Evolutionary conservation across 1,140 invertebrate species (phyloP), one percentile per base, ranked within the genome.

Genomic region (Neodiprion pinetum): DNA sequence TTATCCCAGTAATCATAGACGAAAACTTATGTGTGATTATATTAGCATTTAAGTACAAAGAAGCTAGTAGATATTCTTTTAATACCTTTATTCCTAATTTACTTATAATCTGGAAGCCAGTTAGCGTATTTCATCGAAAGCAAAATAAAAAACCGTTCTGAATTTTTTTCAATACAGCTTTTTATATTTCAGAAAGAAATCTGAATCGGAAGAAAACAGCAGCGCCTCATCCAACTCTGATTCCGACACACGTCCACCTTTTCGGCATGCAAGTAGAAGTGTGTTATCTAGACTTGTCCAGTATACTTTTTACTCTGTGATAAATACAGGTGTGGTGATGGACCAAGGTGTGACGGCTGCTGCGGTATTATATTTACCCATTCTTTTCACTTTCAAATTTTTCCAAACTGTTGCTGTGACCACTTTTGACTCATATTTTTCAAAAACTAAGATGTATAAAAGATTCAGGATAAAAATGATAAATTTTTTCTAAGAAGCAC

Each of bases 241-340:
- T 9, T 61, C 53, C n/a, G 53, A 61, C 53, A 12, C n/a, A 61
- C 53, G 5, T 17, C 11, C 11, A 14, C 11, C 53, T 9, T 61
- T 17, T 9, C 53, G n/a, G 11, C 53, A 61, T 61, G 11, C 11
- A 17, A 61, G n/a, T 61, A 61, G 53, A 8, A 61, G 53, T 17
- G n/a, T 61, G n/a, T 9, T 17, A 9, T 61, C 53, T 12, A 49
- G 40, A 48, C 48, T 48, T 12, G n/a, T 71, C 23, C 40, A 50
- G 1, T 71, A 71, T 48, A 48, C 78, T 3, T 81, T 86, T 74
- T 86, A 83, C 73, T 80, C 77, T 8, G 76, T 85, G 67, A 72
- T 85, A 17, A 86, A 86, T 75, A 80, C 77, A 21, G 74, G 75
- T 1, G 53, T 76, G 65, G 21, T 40, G 40, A 77, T 77, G 75